These are phyloP conservation scores for Ascidia mentula DNA, from an alignment of 23 tunicate species.

Conservation along the genomic window DNA sequence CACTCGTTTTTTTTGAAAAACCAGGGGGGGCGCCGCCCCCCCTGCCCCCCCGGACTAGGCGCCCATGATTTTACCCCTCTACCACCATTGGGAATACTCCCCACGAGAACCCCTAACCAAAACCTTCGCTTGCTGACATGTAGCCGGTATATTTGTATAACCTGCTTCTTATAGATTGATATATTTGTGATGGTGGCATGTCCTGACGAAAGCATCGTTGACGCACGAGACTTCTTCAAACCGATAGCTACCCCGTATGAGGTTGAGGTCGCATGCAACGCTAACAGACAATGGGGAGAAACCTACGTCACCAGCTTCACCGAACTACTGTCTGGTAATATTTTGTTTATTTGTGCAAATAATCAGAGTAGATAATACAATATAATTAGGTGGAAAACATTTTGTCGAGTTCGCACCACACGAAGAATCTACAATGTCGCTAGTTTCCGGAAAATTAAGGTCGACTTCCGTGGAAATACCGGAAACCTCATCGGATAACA, in stretches of 20 bases:
- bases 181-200: constrained; percentile 78
- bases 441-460: constrained; percentile 56
- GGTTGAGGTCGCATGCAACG: constrained; percentile 83
- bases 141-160: too few relatives aligned
- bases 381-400: constrained; percentile 55
- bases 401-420: constrained; percentile 61
- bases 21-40: too few relatives aligned
- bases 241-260: constrained; percentile 93
- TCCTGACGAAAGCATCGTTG: constrained; percentile 73
- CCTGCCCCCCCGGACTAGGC: too few relatives aligned
- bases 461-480: neutral
- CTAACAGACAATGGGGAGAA: constrained; percentile 66
- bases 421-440: constrained; percentile 38
- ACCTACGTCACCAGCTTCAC: constrained; percentile 62
- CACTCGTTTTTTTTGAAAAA: too few relatives aligned
- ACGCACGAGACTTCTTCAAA: constrained; percentile 62
- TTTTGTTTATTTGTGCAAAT: too few relatives aligned
- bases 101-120: too few relatives aligned
- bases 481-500: neutral
- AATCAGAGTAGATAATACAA: too few relatives aligned
- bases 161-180: constrained; percentile 52
- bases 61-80: too few relatives aligned
- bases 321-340: constrained; percentile 73
- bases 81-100: too few relatives aligned
- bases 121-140: too few relatives aligned